Percentiles rank a stretch among this genome's conserved stretches.
Evolutionary conservation across 1,140 invertebrate species (phyloP).

Genomic region (Uloborus diversus): DNA sequence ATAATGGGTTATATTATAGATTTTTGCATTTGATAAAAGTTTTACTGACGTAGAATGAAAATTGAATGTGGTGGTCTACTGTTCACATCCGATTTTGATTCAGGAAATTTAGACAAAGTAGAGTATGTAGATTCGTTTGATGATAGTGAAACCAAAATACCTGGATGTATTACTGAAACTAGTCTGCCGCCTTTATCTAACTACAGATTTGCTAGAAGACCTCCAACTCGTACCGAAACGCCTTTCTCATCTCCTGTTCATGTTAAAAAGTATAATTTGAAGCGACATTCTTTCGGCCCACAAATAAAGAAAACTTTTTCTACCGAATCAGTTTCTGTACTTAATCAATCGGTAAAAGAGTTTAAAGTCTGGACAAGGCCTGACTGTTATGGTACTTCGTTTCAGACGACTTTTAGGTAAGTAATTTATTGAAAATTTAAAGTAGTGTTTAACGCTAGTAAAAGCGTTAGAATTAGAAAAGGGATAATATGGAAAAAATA

Average conservation of each 20-base stretch:
- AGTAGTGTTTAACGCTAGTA: background rate
- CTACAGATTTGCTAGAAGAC: background rate
- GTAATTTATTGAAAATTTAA: background rate
- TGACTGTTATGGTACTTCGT: constrained; percentile 87
- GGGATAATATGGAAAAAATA: too few relatives aligned
- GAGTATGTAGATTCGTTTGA: constrained; percentile 67
- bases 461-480: too few relatives aligned
- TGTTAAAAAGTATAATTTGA: constrained; percentile 61
- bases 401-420: constrained; percentile 82
- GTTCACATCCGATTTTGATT: constrained; percentile 86
- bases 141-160: constrained; percentile 11
- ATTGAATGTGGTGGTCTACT: constrained; percentile 69
- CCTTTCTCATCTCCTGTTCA: constrained; percentile 50
- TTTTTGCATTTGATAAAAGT: too few relatives aligned
- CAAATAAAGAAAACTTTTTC: constrained; percentile 69
- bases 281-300: constrained; percentile 60
- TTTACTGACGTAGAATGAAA: constrained; percentile 57
- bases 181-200: constrained; percentile 24
- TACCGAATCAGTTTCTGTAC: constrained; percentile 1
- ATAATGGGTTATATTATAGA: too few relatives aligned
- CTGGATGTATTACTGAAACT: constrained; percentile 31
- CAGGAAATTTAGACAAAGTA: constrained; percentile 83
- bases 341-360: constrained; percentile 67
- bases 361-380: constrained; percentile 91
- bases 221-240: background rate